Evolutionary conservation across 2,888 invertebrate genomes (phyloP).

Genomic region (Drosophila kanekoi): DNA sequence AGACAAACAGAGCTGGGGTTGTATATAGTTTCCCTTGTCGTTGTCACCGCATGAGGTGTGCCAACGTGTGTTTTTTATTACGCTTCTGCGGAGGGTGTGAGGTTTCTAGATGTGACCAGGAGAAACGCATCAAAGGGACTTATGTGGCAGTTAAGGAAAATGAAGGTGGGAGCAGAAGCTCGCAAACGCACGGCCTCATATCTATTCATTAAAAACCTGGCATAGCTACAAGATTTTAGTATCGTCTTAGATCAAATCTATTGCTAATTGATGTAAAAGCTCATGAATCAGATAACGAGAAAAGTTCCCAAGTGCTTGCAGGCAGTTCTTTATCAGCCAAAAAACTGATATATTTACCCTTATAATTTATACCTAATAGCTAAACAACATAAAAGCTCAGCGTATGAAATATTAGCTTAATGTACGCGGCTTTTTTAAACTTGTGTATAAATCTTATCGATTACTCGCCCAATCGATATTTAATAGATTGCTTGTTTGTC

Average conservation of each 20-base stretch:
- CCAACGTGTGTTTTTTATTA: constrained; percentile 69
- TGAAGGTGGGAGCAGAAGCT: neutral
- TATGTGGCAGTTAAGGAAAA: constrained; percentile 4
- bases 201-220: neutral
- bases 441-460: no score
- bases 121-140: constrained; percentile 16
- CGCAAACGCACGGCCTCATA: neutral
- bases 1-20: constrained; percentile 10
- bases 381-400: neutral
- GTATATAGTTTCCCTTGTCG: constrained; percentile 45
- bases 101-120: constrained; percentile 40
- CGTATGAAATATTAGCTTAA: neutral
- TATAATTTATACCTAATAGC: neutral
- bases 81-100: constrained; percentile 32
- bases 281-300: neutral
- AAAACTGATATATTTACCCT: constrained; percentile 1
- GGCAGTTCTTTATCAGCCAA: neutral
- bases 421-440: no score
- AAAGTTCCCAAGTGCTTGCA: neutral
- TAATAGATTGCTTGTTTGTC: neutral
- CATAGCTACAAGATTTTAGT: neutral
- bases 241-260: neutral
- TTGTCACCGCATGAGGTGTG: constrained; percentile 74
- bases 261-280: neutral
- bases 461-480: no score